Conservation (phyloP, 1,140 invertebrate genomes). For the Drosophila carrolli region DNA sequence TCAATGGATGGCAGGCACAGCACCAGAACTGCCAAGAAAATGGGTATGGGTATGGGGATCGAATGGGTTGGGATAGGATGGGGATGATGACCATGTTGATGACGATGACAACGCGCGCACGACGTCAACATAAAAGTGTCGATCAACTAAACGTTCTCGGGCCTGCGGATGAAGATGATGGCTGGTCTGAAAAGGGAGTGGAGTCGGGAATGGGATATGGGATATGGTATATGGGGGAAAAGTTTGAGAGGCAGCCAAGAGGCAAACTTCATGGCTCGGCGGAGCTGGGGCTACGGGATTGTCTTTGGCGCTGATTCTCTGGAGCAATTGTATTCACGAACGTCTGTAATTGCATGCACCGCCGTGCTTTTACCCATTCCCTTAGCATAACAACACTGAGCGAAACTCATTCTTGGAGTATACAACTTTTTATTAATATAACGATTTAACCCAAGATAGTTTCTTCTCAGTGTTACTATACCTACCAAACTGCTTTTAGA, state of each 20-base stretch:
- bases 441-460: no score
- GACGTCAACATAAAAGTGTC: constrained; percentile 83
- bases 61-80: background rate
- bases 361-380: constrained; percentile 47
- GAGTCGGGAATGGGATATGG: constrained; percentile 3
- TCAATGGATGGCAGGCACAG: constrained; percentile 75
- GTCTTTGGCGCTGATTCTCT: constrained; percentile 61
- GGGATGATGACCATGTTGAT: constrained; percentile 49
- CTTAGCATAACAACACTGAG: constrained; percentile 15
- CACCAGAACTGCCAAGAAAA: constrained; percentile 72
- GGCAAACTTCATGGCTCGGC: constrained; percentile 75
- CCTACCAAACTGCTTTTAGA: no score
- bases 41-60: constrained; percentile 6
- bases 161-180: constrained; percentile 24
- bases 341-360: constrained; percentile 77
- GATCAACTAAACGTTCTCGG: constrained; percentile 81
- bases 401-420: background rate
- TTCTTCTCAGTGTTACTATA: no score
- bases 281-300: constrained; percentile 31
- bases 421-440: background rate
- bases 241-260: constrained; percentile 63
- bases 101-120: constrained; percentile 81
- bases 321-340: constrained; percentile 72
- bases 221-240: constrained; percentile 14
- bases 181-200: constrained; percentile 16